phyloP scores from a whole-genome alignment of 2,797 vertebrate species.

The Hypotaenidia philippensis region DNA sequence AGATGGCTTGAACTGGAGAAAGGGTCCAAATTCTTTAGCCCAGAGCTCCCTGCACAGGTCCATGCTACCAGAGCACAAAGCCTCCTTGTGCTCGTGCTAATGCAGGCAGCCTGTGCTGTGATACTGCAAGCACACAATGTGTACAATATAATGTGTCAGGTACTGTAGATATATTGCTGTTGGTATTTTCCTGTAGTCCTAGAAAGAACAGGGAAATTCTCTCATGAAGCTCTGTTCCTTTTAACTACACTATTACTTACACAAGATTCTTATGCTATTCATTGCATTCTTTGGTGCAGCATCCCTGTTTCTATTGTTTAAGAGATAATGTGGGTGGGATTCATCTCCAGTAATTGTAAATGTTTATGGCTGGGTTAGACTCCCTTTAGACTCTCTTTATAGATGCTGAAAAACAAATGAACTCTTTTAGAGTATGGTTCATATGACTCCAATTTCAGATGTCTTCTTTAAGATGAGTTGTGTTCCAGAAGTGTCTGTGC shows the following conservation, averaged over 20 bases:
- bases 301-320: not conserved
- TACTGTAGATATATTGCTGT: not conserved
- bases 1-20: not conserved
- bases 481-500: not conserved
- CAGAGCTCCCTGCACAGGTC: not conserved
- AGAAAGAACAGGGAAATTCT: not conserved
- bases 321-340: not conserved
- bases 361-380: not conserved
- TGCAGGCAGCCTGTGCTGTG: accelerated
- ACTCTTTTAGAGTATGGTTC: not conserved
- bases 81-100: not conserved
- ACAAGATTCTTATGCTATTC: not conserved
- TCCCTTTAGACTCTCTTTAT: not conserved
- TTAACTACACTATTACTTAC: not conserved
- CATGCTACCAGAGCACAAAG: not conserved
- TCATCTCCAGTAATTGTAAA: not conserved
- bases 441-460: not conserved
- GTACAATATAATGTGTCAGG: not conserved
- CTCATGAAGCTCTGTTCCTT: not conserved
- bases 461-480: not conserved
- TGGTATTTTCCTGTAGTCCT: not conserved
- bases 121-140: not conserved
- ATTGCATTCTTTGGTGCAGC: not conserved
- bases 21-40: not conserved
- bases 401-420: not conserved